A percentile compares a stretch with the other conserved stretches of the same genome.
Conservation (phyloP, 2,888 invertebrate genomes). For the Cabera pusaria region DNA sequence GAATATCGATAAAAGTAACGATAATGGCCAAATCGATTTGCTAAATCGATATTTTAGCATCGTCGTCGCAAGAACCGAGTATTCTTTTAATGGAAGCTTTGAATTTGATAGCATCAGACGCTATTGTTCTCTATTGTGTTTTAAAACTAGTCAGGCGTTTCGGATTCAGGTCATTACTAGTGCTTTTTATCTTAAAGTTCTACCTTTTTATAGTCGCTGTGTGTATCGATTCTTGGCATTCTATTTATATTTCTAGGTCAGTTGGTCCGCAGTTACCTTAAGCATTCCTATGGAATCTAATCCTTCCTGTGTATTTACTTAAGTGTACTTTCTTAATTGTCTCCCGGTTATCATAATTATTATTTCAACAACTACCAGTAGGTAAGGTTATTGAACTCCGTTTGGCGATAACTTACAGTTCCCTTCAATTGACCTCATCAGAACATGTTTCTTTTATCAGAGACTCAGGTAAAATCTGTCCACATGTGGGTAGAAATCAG, state of each 20-base stretch:
- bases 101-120: slow-evolving; percentile 12
- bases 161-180: slow-evolving; percentile 13
- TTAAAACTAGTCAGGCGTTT: slow-evolving; percentile 16
- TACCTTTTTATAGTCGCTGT: slow-evolving; percentile 7
- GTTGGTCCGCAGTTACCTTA: slow-evolving; percentile 8
- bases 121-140: slow-evolving; percentile 18
- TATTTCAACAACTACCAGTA: slow-evolving; percentile 1
- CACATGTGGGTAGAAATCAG: not conserved
- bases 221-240: slow-evolving; percentile 11
- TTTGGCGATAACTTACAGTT: slow-evolving; percentile 17
- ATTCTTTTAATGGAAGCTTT: slow-evolving; percentile 13
- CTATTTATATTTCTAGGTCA: slow-evolving; percentile 23
- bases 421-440: slow-evolving; percentile 14
- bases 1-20: slow-evolving; percentile 31
- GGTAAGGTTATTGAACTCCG: slow-evolving; percentile 9
- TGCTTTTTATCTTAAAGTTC: slow-evolving; percentile 16
- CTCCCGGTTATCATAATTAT: no score
- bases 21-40: slow-evolving; percentile 24
- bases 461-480: slow-evolving; percentile 9
- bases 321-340: no score
- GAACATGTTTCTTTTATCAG: slow-evolving; percentile 18
- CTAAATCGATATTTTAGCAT: slow-evolving; percentile 24
- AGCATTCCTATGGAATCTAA: slow-evolving; percentile 26
- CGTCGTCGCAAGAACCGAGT: slow-evolving; percentile 17
- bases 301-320: no score